Conservation (phyloP, 2,888 invertebrate genomes). For the Onthophagus sagittarius region DNA sequence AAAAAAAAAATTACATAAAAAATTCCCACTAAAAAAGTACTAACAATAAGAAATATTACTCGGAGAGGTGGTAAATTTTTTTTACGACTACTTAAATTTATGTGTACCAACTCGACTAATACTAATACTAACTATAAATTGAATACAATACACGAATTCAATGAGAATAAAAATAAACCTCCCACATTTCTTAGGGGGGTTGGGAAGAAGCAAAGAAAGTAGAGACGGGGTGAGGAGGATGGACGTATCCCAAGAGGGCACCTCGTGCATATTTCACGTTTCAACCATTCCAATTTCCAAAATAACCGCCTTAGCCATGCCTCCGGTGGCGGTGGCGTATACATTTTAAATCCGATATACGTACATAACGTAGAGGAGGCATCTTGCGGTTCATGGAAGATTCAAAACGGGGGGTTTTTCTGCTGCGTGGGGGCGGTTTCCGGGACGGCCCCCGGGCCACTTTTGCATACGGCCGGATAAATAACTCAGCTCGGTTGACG, state of each 20-base stretch:
- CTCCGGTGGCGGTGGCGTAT: not conserved
- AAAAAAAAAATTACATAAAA: not conserved
- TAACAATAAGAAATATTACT: not conserved
- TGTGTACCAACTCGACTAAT: too few relatives aligned
- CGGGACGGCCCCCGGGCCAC: not conserved
- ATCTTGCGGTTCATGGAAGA: slow-evolving; percentile 5
- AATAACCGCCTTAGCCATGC: slow-evolving; percentile 8
- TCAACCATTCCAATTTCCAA: slow-evolving; percentile 10
- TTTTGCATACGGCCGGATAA: not conserved
- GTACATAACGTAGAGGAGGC: slow-evolving; percentile 9
- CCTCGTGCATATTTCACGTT: slow-evolving; percentile 7
- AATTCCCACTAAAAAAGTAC: not conserved
- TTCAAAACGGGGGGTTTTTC: not conserved
- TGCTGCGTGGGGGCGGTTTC: not conserved
- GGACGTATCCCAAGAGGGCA: not conserved
- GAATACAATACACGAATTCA: too few relatives aligned
- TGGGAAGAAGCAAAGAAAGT: not conserved
- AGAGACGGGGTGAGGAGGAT: not conserved
- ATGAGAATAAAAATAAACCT: too few relatives aligned
- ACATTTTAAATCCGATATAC: slow-evolving; percentile 13
- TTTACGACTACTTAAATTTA: too few relatives aligned
- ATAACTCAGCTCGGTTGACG: not conserved
- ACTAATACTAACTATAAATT: too few relatives aligned
- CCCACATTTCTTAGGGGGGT: too few relatives aligned
- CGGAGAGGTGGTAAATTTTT: too few relatives aligned